phyloP scores from a whole-genome alignment of 2,888 invertebrate genomes.

The Epistrophe grossulariae region DNA sequence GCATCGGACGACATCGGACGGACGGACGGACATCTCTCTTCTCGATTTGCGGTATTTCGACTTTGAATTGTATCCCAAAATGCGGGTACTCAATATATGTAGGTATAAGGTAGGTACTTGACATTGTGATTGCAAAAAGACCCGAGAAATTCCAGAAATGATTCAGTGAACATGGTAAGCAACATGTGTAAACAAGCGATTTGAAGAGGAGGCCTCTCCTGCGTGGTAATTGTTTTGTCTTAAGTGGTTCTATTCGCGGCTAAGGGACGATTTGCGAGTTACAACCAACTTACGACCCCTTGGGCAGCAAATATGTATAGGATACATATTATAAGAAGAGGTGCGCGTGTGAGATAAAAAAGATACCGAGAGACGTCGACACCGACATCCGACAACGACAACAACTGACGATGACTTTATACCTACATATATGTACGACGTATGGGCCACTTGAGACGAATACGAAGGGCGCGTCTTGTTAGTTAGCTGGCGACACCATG shows the following conservation, averaged over 20 bases:
- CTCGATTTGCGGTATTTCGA: conserved; percentile 62
- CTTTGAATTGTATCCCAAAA: conserved; percentile 69
- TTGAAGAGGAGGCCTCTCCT: conserved; percentile 73
- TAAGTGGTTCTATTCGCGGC: conserved; percentile 75
- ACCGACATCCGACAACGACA: not conserved
- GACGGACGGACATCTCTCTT: conserved; percentile 2
- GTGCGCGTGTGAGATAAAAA: conserved; percentile 72
- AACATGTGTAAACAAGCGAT: conserved; percentile 75
- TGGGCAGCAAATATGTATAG: conserved; percentile 33
- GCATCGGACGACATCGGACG: conserved; percentile 24
- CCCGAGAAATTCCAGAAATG: conserved; percentile 32
- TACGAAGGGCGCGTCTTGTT: conserved; percentile 74
- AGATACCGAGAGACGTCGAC: conserved; percentile 58
- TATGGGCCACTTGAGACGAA: conserved; percentile 68
- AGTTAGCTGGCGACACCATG: conserved; percentile 75
- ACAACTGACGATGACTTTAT: too few relatives aligned
- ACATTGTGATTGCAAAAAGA: conserved; percentile 63
- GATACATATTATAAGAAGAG: too few relatives aligned
- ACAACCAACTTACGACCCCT: conserved; percentile 38
- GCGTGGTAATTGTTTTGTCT: conserved; percentile 72
- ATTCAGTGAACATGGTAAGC: conserved; percentile 46
- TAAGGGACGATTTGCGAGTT: conserved; percentile 47
- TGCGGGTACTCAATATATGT: conserved; percentile 34
- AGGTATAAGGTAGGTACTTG: conserved; percentile 56
- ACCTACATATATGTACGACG: not conserved